Conservation (phyloP, 2,113 vertebrate species). For the Tachysurus vachellii region DNA sequence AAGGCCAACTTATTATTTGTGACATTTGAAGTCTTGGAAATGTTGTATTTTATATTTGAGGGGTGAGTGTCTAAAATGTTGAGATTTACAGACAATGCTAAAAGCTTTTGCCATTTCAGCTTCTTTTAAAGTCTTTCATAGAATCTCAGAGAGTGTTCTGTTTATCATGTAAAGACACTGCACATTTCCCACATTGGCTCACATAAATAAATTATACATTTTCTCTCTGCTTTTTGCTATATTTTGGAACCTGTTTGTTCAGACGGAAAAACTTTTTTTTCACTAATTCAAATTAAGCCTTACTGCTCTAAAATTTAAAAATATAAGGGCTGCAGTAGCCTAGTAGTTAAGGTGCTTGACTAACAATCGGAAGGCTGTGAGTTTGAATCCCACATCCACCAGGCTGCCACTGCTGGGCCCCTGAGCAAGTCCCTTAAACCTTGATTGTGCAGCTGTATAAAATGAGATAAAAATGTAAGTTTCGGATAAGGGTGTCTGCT, state of each 20-base stretch:
- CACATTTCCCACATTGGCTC: not conserved
- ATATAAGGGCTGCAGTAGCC: no score
- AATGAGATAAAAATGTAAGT: no score
- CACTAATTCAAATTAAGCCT: not conserved
- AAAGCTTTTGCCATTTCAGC: not conserved
- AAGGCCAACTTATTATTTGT: conserved; percentile 36
- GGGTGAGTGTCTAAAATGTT: conserved; percentile 4
- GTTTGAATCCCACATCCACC: no score
- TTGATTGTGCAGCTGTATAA: no score
- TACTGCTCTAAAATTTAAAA: not conserved
- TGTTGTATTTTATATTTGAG: conserved; percentile 34
- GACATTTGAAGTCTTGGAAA: conserved; percentile 42
- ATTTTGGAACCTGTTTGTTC: not conserved
- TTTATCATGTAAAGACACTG: not conserved
- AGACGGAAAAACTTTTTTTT: no score
- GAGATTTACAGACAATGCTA: conserved; percentile 3
- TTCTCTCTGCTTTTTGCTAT: not conserved
- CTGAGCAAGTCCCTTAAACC: no score
- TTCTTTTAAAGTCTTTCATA: not conserved
- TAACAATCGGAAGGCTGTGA: no score
- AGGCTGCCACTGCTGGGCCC: no score
- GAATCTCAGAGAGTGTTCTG: not conserved
- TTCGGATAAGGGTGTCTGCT: no score
- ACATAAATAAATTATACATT: not conserved
- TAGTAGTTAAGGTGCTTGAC: no score